Conservation (phyloP, 2,113 vertebrate species). For the Colius striatus region DNA sequence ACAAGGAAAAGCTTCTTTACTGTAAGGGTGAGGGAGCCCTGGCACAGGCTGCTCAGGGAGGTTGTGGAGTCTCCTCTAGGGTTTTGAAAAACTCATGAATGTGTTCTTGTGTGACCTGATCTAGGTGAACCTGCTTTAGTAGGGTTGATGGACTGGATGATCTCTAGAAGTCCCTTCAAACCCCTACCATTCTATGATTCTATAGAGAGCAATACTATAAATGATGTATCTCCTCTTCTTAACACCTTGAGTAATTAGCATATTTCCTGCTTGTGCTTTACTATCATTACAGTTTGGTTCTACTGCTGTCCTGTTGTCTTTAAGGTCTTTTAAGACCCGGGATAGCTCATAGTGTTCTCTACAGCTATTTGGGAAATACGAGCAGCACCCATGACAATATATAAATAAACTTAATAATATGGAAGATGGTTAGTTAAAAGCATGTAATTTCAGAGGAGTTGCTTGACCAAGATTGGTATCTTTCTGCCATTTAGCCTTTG, state of each 20-base stretch:
- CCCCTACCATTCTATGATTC: too few species aligned
- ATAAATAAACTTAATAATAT: slow-evolving; percentile 27
- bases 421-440: neutral
- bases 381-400: neutral
- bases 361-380: slow-evolving; percentile 16
- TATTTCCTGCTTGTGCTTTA: neutral
- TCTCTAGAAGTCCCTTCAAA: too few species aligned
- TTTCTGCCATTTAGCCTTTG: neutral
- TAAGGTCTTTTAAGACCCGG: neutral
- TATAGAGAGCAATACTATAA: neutral
- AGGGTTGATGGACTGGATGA: too few species aligned
- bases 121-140: too few species aligned
- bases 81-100: too few species aligned
- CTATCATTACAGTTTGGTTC: neutral
- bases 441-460: slow-evolving; percentile 52
- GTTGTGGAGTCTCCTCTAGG: too few species aligned
- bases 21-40: too few species aligned
- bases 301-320: neutral
- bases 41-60: too few species aligned
- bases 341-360: neutral
- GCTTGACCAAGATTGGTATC: slow-evolving; percentile 47
- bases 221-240: neutral
- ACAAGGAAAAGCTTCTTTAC: too few species aligned
- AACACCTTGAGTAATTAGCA: neutral
- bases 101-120: too few species aligned